Evolutionary conservation across 2,797 vertebrate genomes (phyloP), one percentile per base, ranked within the genome.

Genomic region (Enteromius viviparus): DNA sequence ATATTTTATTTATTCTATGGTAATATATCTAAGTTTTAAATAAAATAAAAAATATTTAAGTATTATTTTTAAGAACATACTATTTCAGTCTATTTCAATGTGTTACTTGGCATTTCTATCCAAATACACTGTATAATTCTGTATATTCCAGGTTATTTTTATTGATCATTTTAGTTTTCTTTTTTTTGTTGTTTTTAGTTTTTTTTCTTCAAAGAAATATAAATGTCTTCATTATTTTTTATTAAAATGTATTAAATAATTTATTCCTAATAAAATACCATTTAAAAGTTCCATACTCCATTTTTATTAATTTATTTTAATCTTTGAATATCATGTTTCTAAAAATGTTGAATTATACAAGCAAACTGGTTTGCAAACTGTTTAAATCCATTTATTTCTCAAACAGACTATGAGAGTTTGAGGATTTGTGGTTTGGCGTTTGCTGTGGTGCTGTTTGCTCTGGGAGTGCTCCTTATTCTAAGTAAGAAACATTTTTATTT

Each of bases 391-490:
- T 26, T 29, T 47, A 10, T 83, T 78, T 62, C 40, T 55, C 45
- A 53, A 60, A 0, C 78, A 99, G 98, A 99, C 89, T 99, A 99
- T 88, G 95, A 98, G 90, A 99, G 93, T 87, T 95, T 99, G 92
- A 94, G 98, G 93, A 98, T 99, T 3, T 96, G 97, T 2, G 98
- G 98, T 21, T 78, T 99, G 93, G 95, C 95, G 23, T 96, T 98
- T 21, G 98, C 97, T 0, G 97, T 98, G 87, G 95, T 98, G 76
- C 94, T 99, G 71, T 99, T 99, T 91, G 93, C 95, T 0, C 92
- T 99, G 3, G 98, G 98, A 58, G 97, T 99, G 68, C 96, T 99
- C 23, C 96, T 99, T 19, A 99, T 99, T 82, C 95, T 99, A 80
- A 99, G 98, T 99, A 90, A 96, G 98, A 88, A 76, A 45, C 2